Evolutionary conservation across 2,113 vertebrate species (phyloP).

Genomic region (Cyanocitta stelleri): DNA sequence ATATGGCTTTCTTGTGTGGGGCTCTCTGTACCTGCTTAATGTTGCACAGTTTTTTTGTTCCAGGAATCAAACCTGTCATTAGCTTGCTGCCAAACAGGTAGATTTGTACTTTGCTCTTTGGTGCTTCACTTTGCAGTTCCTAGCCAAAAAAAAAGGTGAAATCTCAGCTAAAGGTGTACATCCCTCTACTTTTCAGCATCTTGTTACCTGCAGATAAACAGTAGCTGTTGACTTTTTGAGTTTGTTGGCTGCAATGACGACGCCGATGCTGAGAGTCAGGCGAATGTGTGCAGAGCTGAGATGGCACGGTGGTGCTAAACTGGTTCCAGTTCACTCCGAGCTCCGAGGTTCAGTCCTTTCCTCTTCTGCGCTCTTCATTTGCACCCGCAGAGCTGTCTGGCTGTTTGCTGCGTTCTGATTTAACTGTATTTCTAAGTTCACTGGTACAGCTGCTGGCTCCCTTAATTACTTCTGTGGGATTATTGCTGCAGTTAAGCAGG

Average conservation of each 20-base stretch:
- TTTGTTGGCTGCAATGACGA: background rate
- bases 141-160: background rate
- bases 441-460: fast-evolving
- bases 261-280: background rate
- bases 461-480: background rate
- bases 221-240: background rate
- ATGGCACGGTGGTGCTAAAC: background rate
- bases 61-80: constrained; percentile 60
- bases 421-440: background rate
- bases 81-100: background rate
- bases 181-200: background rate
- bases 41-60: constrained; percentile 53
- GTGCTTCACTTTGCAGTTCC: background rate
- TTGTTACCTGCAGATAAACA: background rate
- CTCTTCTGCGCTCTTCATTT: background rate
- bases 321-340: background rate
- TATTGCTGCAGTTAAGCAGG: background rate
- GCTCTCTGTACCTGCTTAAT: constrained; percentile 55
- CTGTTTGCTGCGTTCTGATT: fast-evolving
- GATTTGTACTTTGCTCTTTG: background rate
- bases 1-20: constrained; percentile 44
- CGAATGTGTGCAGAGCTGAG: background rate
- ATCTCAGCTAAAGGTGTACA: background rate
- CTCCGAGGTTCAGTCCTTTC: background rate
- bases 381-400: background rate